These are phyloP conservation scores for Aphis craccivora DNA, from an alignment of 1,140 invertebrate genomes.

Conservation along the genomic window DNA sequence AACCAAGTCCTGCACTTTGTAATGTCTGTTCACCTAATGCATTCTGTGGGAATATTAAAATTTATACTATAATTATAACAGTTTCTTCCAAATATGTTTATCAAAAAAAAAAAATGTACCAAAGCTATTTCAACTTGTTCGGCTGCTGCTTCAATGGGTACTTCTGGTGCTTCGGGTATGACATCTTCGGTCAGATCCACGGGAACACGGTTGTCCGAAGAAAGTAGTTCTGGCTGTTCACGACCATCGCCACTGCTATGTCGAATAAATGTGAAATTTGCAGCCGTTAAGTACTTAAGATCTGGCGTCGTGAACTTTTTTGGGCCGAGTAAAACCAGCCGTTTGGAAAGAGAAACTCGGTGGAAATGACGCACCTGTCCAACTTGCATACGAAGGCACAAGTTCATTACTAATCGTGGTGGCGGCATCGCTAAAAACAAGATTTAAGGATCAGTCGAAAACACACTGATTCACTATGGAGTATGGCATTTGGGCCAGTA, in stretches of 20 bases:
- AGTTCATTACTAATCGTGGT: neutral
- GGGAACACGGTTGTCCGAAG: neutral
- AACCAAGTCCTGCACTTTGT: slow-evolving; percentile 79
- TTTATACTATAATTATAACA: neutral
- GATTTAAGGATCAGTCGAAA: neutral
- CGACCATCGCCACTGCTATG: neutral
- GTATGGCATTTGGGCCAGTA: neutral
- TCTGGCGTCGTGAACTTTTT: neutral
- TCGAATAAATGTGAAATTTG: slow-evolving; percentile 20
- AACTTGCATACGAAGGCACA: neutral
- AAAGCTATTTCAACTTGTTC: neutral
- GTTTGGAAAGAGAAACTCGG: neutral
- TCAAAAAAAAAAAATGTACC: slow-evolving; percentile 3
- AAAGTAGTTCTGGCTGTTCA: neutral
- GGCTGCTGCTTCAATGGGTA: neutral
- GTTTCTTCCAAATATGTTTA: neutral
- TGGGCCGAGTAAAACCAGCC: neutral
- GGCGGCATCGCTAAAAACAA: neutral
- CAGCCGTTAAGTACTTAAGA: neutral
- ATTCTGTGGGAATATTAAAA: slow-evolving; percentile 50
- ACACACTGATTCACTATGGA: neutral
- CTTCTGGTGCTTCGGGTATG: slow-evolving; percentile 39
- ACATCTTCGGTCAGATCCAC: slow-evolving; percentile 20
- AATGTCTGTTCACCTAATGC: slow-evolving; percentile 76
- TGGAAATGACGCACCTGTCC: neutral